A percentile compares a stretch with the other conserved stretches of the same genome.
Evolutionary conservation across 2,113 vertebrate species (phyloP).

Genomic region (Hippocampus mohnikei): DNA sequence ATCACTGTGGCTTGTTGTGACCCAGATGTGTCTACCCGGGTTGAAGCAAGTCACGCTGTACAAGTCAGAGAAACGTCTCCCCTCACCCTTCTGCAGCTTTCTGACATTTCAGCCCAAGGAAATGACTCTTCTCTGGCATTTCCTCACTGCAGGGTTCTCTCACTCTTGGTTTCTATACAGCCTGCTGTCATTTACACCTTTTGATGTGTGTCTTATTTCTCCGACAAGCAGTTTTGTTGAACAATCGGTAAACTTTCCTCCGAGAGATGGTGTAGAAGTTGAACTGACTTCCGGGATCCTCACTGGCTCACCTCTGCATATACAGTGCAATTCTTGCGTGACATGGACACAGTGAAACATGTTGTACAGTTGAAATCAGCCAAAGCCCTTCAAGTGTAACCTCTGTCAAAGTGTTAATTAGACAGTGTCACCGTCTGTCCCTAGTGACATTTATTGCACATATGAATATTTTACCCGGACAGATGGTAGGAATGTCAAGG

Average conservation of each 20-base stretch:
- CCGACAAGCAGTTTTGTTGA: slow-evolving; percentile 42
- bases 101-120: slow-evolving; percentile 70
- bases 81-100: slow-evolving; percentile 22
- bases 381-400: slow-evolving; percentile 68
- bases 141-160: slow-evolving; percentile 58
- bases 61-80: slow-evolving; percentile 27
- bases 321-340: slow-evolving; percentile 10
- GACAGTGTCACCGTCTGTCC: slow-evolving; percentile 72
- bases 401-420: slow-evolving; percentile 78
- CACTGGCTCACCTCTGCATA: slow-evolving; percentile 41
- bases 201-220: slow-evolving; percentile 41
- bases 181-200: slow-evolving; percentile 63
- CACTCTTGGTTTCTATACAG: slow-evolving; percentile 44
- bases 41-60: slow-evolving; percentile 30
- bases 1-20: slow-evolving; percentile 20
- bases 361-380: slow-evolving; percentile 59
- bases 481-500: slow-evolving; percentile 82
- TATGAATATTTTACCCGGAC: slow-evolving; percentile 81
- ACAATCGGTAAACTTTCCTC: slow-evolving; percentile 41
- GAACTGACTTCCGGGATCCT: slow-evolving; percentile 25
- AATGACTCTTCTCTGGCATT: slow-evolving; percentile 66
- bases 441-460: slow-evolving; percentile 78
- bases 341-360: slow-evolving; percentile 18
- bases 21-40: slow-evolving; percentile 36
- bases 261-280: slow-evolving; percentile 30